Percentiles rank a stretch among this genome's conserved stretches.
Evolutionary conservation across 1,140 invertebrate species (phyloP).

Genomic region (Aphaenogaster rudis): DNA sequence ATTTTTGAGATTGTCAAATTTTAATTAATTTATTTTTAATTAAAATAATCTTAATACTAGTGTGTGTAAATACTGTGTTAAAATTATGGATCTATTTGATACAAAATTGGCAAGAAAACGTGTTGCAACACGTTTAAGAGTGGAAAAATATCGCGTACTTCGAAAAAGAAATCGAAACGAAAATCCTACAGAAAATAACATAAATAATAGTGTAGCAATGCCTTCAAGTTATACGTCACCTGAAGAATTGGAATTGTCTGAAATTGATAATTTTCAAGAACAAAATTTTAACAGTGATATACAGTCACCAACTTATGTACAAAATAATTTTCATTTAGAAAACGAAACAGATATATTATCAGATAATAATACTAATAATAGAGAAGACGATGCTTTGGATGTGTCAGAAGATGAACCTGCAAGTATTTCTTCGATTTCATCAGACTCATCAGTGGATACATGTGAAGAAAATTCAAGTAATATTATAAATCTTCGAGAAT

Average conservation of each 20-base stretch:
- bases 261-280: slow-evolving; percentile 4
- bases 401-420: neutral
- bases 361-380: neutral
- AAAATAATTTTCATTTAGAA: neutral
- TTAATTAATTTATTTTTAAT: too few species aligned
- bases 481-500: neutral
- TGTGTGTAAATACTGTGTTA: neutral
- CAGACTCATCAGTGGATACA: neutral
- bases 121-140: neutral
- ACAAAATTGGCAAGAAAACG: slow-evolving; percentile 4
- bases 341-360: neutral
- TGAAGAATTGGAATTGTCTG: neutral
- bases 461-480: neutral
- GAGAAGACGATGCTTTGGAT: neutral
- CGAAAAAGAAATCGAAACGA: neutral
- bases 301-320: neutral
- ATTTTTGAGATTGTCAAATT: too few species aligned
- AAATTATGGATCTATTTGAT: neutral
- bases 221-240: neutral
- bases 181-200: neutral
- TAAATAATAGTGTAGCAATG: neutral
- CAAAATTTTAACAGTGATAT: neutral
- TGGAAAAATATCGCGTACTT: neutral
- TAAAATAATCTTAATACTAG: too few species aligned
- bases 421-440: neutral